These are phyloP conservation scores for Bombus pascuorum DNA, from an alignment of 1,140 invertebrate species.

Conservation along the genomic window DNA sequence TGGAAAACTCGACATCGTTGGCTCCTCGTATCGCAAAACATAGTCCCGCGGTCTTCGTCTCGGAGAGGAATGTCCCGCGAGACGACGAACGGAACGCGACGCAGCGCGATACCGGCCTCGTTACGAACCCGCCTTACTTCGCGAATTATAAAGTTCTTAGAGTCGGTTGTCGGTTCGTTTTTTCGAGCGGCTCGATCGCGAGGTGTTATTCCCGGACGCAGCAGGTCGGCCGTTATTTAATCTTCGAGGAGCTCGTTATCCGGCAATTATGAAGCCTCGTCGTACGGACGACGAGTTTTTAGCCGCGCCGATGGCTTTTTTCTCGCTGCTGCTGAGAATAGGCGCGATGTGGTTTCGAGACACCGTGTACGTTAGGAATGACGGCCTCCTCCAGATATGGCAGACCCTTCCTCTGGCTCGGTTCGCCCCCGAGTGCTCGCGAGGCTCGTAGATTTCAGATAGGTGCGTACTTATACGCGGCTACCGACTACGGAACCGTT, in stretches of 20 bases:
- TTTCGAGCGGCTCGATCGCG: neutral
- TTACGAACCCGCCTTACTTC: constrained; percentile 3
- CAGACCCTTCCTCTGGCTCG: constrained; percentile 29
- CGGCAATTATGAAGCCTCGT: constrained; percentile 27
- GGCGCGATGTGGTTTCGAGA: constrained; percentile 33
- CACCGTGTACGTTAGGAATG: constrained; percentile 50
- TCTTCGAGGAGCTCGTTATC: constrained; percentile 38
- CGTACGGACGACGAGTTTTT: constrained; percentile 39
- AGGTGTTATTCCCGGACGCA: constrained; percentile 37
- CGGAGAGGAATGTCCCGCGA: constrained; percentile 27
- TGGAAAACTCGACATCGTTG: constrained; percentile 34
- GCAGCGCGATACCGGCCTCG: constrained; percentile 3
- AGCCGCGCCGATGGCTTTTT: neutral
- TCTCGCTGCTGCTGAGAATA: neutral
- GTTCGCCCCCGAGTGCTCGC: constrained; percentile 23
- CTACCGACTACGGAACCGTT: neutral
- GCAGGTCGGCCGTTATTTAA: constrained; percentile 31
- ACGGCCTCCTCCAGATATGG: constrained; percentile 45
- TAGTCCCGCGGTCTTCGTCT: neutral
- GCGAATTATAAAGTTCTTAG: constrained; percentile 43
- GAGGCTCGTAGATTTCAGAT: constrained; percentile 39
- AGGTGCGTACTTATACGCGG: neutral
- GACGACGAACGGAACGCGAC: neutral
- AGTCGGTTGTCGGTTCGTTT: neutral
- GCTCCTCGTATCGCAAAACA: constrained; percentile 15